phyloP scores from a whole-genome alignment of 2,113 vertebrate genomes.

The Stegostoma tigrinum region DNA sequence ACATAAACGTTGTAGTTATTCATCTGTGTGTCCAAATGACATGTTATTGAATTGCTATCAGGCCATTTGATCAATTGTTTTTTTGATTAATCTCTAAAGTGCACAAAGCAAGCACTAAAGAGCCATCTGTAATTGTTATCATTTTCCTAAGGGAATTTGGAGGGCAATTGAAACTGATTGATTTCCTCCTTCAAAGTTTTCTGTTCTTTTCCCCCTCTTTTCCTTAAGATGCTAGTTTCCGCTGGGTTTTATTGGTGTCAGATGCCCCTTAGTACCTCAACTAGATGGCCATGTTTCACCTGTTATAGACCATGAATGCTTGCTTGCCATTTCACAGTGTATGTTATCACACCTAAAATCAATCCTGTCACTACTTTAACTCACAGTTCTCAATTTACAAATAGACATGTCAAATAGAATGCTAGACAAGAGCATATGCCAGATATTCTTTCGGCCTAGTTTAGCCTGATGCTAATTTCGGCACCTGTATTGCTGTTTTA shows the following conservation, averaged over 20 bases:
- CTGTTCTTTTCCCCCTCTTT: neutral
- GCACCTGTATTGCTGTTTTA: neutral
- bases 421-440: neutral
- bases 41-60: slow-evolving; percentile 29
- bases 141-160: slow-evolving; percentile 11
- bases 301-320: neutral
- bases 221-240: neutral
- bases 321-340: neutral
- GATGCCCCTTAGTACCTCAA: neutral
- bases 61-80: slow-evolving; percentile 29
- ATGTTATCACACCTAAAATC: neutral
- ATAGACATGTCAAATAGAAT: neutral
- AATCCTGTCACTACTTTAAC: neutral
- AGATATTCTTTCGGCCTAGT: neutral
- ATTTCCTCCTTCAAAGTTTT: neutral
- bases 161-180: slow-evolving; percentile 1
- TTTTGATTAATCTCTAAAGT: slow-evolving; percentile 32
- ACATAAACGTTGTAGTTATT: neutral
- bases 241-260: neutral
- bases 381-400: neutral
- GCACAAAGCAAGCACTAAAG: neutral
- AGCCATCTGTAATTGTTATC: neutral
- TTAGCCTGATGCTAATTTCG: neutral
- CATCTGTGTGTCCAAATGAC: slow-evolving; percentile 8
- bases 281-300: neutral